Evolutionary conservation across 2,113 vertebrate genomes (phyloP).

Genomic region (Aptenodytes forsteri): DNA sequence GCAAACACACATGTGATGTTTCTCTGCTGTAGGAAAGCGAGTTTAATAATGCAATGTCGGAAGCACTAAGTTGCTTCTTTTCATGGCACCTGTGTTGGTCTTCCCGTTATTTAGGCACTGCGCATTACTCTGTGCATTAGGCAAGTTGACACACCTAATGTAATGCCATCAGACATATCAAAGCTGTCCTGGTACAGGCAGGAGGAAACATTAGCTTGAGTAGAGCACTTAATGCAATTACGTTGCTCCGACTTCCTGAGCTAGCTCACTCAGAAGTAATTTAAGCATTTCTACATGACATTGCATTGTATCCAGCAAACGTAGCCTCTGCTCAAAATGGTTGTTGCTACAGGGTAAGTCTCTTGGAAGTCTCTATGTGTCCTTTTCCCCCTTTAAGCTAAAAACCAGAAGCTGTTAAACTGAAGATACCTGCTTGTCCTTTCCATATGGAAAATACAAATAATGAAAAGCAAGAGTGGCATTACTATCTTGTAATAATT

Average conservation of each 20-base stretch:
- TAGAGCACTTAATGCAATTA: slow-evolving; percentile 34
- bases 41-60: neutral
- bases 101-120: neutral
- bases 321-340: neutral
- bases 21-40: neutral
- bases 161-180: slow-evolving; percentile 1
- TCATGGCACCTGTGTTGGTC: neutral
- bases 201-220: slow-evolving; percentile 28
- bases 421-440: neutral
- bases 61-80: neutral
- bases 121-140: neutral
- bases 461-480: neutral
- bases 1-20: neutral
- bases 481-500: neutral
- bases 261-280: slow-evolving; percentile 25
- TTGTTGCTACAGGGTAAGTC: neutral
- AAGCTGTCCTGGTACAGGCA: neutral
- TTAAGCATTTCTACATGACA: neutral
- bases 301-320: neutral
- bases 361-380: neutral
- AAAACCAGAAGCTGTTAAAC: neutral
- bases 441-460: neutral
- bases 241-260: neutral
- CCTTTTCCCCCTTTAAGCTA: neutral
- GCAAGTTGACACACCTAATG: slow-evolving; percentile 5